These are phyloP conservation scores for Colossoma macropomum DNA, from an alignment of 2,113 vertebrate species.

Conservation along the genomic window DNA sequence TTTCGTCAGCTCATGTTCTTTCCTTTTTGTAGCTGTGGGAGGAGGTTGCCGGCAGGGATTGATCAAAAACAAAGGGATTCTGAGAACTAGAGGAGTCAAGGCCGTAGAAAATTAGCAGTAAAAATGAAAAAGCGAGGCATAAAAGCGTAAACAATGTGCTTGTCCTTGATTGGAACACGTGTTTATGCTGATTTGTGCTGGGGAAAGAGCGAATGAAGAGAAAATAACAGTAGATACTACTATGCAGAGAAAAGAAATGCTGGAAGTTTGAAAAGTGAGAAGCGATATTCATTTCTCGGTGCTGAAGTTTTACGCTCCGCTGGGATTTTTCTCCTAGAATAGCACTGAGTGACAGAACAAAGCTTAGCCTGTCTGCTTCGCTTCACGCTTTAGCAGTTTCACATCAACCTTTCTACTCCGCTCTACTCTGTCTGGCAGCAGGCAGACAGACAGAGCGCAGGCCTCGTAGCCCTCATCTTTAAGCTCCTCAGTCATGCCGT, in stretches of 20 bases:
- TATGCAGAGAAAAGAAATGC: neutral
- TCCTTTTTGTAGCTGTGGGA: neutral
- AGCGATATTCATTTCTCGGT: neutral
- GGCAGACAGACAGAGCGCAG: conserved; percentile 17
- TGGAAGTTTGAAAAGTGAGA: neutral
- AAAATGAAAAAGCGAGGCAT: neutral
- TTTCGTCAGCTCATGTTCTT: neutral
- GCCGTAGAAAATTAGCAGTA: neutral
- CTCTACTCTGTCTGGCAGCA: neutral
- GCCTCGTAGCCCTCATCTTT: neutral
- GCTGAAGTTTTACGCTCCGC: neutral
- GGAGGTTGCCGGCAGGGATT: neutral
- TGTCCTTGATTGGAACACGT: neutral
- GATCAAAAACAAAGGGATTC: neutral
- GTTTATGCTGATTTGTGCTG: neutral
- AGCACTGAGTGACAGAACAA: conserved; percentile 1
- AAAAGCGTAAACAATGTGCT: neutral
- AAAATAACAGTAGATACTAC: neutral
- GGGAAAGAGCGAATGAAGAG: too few relatives aligned
- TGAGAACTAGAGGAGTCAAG: neutral
- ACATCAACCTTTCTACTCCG: neutral
- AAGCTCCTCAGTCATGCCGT: neutral
- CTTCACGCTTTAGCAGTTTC: conserved; percentile 6
- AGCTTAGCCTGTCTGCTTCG: neutral
- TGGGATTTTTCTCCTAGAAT: conserved; percentile 7